Evolutionary conservation across 2,888 invertebrate genomes (phyloP).

Genomic region (Iselma pallidipennis): DNA sequence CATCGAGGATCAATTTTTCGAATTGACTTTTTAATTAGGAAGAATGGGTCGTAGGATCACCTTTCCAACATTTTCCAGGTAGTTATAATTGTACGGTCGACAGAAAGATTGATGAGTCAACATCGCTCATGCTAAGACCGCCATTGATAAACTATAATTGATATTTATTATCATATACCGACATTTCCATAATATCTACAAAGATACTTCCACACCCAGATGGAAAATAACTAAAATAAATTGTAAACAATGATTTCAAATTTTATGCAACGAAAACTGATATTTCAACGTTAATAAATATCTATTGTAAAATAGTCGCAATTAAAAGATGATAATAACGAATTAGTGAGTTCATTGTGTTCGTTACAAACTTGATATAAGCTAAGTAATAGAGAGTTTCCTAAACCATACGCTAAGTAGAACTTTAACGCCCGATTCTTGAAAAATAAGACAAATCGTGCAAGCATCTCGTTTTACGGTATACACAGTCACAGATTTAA

Average conservation of each 20-base stretch:
- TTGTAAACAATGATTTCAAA: background rate
- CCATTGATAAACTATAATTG: slow-evolving; percentile 18
- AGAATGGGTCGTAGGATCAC: slow-evolving; percentile 19
- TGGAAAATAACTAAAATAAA: slow-evolving; percentile 1
- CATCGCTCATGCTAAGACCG: slow-evolving; percentile 10
- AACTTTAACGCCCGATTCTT: too few species aligned
- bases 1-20: background rate
- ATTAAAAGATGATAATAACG: too few species aligned
- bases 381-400: too few species aligned
- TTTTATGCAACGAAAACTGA: background rate
- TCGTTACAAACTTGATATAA: too few species aligned
- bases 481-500: too few species aligned
- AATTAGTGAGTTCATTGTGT: too few species aligned
- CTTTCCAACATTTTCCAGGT: slow-evolving; percentile 20
- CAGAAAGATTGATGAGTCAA: slow-evolving; percentile 24
- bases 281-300: background rate
- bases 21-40: slow-evolving; percentile 22
- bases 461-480: too few species aligned
- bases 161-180: slow-evolving; percentile 23
- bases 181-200: slow-evolving; percentile 3
- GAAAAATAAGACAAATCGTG: too few species aligned
- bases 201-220: background rate
- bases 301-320: too few species aligned
- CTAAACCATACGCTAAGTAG: too few species aligned
- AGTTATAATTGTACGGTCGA: slow-evolving; percentile 14